Conservation (phyloP, 2,113 vertebrate genomes). For the Siphamia tubifer region DNA sequence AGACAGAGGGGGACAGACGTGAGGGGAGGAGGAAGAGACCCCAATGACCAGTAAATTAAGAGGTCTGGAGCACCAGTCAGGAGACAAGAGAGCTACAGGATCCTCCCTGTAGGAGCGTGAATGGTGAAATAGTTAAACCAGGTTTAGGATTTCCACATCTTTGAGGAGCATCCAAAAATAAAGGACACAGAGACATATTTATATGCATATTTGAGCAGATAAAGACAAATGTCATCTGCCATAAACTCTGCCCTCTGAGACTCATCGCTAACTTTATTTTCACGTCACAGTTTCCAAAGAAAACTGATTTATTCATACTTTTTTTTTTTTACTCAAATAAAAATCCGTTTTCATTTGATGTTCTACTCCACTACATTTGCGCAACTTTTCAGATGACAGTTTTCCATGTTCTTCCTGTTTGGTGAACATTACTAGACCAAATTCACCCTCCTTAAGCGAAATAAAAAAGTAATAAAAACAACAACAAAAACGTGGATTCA, state of each 20-base stretch:
- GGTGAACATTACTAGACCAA: no score
- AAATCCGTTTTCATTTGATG: no score
- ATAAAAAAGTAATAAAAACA: no score
- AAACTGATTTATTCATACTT: no score
- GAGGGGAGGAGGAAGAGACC: conserved; percentile 48
- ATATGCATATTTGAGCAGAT: neutral
- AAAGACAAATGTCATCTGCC: neutral
- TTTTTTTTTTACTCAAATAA: no score
- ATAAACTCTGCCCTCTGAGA: neutral
- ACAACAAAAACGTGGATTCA: no score
- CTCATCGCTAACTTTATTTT: neutral
- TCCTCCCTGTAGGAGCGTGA: conserved; percentile 1
- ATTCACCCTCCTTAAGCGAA: no score
- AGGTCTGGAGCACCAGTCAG: conserved; percentile 40
- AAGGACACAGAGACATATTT: neutral
- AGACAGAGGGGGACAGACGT: conserved; percentile 41
- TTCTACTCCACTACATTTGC: no score
- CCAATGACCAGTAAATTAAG: conserved; percentile 74
- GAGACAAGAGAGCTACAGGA: neutral
- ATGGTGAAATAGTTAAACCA: conserved; percentile 52
- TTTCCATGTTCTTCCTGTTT: no score
- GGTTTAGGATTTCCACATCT: conserved; percentile 14
- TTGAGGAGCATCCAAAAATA: neutral
- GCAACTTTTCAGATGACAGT: no score
- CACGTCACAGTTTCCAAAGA: no score